Base-by-base conservation (phyloP, 2,888 invertebrate genomes). In the Acleris cristana region DNA sequence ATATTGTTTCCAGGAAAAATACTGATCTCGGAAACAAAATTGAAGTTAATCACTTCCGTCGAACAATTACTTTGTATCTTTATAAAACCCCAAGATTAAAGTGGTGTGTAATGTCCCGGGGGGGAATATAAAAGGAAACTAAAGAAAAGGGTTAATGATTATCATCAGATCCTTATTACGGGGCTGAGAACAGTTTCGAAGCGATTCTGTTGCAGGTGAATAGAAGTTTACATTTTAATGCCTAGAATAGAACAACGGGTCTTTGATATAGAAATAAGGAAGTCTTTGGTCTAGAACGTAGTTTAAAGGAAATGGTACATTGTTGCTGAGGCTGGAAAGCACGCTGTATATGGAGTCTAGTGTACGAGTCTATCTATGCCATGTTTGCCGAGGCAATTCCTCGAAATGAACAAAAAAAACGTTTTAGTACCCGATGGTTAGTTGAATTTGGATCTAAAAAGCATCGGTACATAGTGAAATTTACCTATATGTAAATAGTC, bases 81-180 rank as follows among this genome's bases (percentile, higher is more conserved):
- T 26, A 53, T 3, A 49, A 55, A 56, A 51, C 16, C 23, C 18
- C 3, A 48, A 52, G 49, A 63, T 57, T 48, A 58, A 63, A 63
- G 48, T 23, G 45, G 45, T 30, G 12, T 45, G 59, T 60, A 49
- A 56, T 51, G 44, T 40, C 59, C 54, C 45, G 2, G 26, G 23
- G 23, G n/a, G 30, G 49, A 60, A 65, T 49, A 44, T 49, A 54
- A 65, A 60, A 65, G 55, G 48, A 59, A 65, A 65, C 59, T 48
- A 54, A 54, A 44, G 40, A 55, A 53, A 65, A 59, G 65, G 55
- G 60, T 60, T 60, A 55, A 60, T 65, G 60, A 60, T 65, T 51
- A 65, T 65, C 60, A 55, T 65, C 51, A 55, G 55, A 16, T 40
- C 40, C 54, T 26, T 60, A 65, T 65, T 60, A 40, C 19, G 55